phyloP scores from a whole-genome alignment of 2,797 vertebrate species.

The Micropoecilia bifurca region DNA sequence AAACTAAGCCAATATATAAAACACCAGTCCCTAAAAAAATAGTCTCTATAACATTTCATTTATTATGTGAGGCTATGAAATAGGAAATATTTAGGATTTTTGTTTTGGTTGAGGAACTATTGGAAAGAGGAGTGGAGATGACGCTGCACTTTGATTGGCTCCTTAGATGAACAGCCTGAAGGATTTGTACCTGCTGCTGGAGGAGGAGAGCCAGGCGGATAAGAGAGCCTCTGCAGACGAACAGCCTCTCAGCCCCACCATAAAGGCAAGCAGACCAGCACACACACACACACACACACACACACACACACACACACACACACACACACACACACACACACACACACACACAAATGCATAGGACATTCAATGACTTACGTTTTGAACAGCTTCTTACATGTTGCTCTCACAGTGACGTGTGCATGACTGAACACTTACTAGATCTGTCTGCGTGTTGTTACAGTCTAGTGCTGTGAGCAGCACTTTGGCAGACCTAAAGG shows the following conservation, averaged over 20 bases:
- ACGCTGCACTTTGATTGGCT: slow-evolving; percentile 34
- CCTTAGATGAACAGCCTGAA: slow-evolving; percentile 95
- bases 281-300: too few relatives aligned
- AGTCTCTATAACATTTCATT: not conserved
- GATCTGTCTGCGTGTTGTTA: not conserved
- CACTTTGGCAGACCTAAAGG: slow-evolving; percentile 91
- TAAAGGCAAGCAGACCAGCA: slow-evolving; percentile 62
- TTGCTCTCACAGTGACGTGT: not conserved
- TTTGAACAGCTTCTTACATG: not conserved
- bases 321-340: too few relatives aligned
- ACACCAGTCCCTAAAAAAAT: not conserved
- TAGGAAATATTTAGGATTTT: not conserved
- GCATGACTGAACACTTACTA: not conserved
- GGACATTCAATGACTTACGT: not conserved
- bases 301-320: too few relatives aligned
- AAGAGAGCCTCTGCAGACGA: slow-evolving; percentile 82
- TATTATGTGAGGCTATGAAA: not conserved
- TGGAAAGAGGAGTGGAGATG: not conserved
- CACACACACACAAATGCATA: not conserved
- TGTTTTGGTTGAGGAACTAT: not conserved
- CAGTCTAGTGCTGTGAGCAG: slow-evolving; percentile 90
- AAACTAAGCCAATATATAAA: not conserved
- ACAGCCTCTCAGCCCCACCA: slow-evolving; percentile 83
- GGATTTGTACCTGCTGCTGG: slow-evolving; percentile 92
- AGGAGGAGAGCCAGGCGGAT: slow-evolving; percentile 91